Evolutionary conservation across 2,888 invertebrate genomes (phyloP).

Genomic region (Lithosia quadra): DNA sequence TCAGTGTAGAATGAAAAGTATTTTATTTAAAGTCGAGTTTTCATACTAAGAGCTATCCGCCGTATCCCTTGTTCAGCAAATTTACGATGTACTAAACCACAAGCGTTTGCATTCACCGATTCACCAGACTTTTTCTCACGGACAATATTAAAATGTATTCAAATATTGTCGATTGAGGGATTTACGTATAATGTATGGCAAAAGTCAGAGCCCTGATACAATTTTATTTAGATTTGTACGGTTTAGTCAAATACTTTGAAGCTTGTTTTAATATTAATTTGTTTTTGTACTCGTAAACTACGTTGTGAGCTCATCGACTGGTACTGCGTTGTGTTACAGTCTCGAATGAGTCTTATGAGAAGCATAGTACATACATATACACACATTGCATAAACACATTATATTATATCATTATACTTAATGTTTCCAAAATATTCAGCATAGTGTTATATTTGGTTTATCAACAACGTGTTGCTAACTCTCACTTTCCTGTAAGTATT

Average conservation of each 20-base stretch:
- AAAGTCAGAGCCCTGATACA: not conserved
- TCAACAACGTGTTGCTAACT: too few species aligned
- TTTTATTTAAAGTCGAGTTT: slow-evolving; percentile 56
- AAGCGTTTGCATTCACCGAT: slow-evolving; percentile 58
- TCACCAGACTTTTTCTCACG: slow-evolving; percentile 32
- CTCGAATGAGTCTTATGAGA: too few species aligned
- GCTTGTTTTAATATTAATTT: too few species aligned
- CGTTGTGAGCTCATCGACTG: too few species aligned
- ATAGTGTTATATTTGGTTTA: not conserved
- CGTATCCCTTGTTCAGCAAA: slow-evolving; percentile 65
- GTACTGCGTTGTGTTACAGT: too few species aligned
- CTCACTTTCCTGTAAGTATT: not conserved
- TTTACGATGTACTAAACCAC: slow-evolving; percentile 75
- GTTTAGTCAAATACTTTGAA: too few species aligned
- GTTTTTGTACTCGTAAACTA: too few species aligned
- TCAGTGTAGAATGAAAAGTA: slow-evolving; percentile 42
- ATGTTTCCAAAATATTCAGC: too few species aligned
- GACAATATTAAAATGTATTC: slow-evolving; percentile 43
- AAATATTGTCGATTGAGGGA: slow-evolving; percentile 24
- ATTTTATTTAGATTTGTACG: not conserved
- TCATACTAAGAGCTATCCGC: slow-evolving; percentile 61
- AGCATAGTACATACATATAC: too few species aligned
- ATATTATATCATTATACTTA: too few species aligned
- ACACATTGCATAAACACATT: too few species aligned
- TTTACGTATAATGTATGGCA: slow-evolving; percentile 18